phyloP scores from a whole-genome alignment of 2,888 invertebrate genomes.

The Galerucella pusilla region DNA sequence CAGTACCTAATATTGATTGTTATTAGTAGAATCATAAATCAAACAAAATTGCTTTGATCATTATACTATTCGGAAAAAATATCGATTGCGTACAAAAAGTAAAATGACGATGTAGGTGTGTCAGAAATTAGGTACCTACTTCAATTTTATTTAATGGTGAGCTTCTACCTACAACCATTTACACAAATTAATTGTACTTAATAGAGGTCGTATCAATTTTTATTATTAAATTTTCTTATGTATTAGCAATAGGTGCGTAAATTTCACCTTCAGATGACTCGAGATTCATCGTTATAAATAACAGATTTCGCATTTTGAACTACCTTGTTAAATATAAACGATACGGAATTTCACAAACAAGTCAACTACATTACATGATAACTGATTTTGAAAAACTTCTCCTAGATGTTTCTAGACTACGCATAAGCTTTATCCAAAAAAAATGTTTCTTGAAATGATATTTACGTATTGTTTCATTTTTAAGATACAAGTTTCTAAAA shows the following conservation, averaged over 20 bases:
- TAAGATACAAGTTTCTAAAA: too few species aligned
- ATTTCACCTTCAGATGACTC: not conserved
- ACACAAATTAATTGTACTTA: not conserved
- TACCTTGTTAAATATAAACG: not conserved
- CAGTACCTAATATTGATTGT: not conserved
- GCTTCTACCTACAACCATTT: slow-evolving; percentile 13
- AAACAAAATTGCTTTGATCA: not conserved
- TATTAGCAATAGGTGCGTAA: slow-evolving; percentile 1
- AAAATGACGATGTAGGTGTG: slow-evolving; percentile 15
- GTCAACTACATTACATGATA: not conserved
- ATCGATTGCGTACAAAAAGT: not conserved
- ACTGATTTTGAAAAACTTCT: too few species aligned
- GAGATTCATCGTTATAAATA: not conserved
- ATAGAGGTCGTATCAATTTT: slow-evolving; percentile 12
- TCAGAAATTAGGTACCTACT: slow-evolving; percentile 13
- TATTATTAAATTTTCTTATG: not conserved
- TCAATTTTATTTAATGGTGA: slow-evolving; percentile 2
- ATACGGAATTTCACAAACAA: not conserved
- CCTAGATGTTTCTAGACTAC: too few species aligned
- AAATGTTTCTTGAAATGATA: too few species aligned
- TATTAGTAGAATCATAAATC: not conserved
- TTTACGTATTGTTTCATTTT: too few species aligned
- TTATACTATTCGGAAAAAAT: not conserved
- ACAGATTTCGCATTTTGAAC: not conserved
- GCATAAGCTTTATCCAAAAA: too few species aligned